Percentiles rank a stretch among this genome's conserved stretches.
Evolutionary conservation across 2,888 invertebrate genomes (phyloP).

Genomic region (Tuta absoluta): DNA sequence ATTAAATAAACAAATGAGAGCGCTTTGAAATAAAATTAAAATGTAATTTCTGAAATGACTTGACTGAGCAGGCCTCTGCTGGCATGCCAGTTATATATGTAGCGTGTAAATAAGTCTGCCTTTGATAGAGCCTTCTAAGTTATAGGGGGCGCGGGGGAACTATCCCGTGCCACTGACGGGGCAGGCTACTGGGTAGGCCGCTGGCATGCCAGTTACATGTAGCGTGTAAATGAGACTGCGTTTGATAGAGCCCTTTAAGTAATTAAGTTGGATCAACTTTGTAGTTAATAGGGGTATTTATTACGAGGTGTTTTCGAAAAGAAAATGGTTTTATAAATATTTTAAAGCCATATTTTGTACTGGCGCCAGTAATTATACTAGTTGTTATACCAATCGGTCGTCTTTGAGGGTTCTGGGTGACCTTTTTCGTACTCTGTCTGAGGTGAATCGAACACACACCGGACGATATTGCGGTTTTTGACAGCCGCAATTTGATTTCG

Average conservation of each 20-base stretch:
- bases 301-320: neutral
- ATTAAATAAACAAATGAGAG: too few relatives aligned
- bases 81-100: too few relatives aligned
- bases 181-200: constrained; percentile 15
- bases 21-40: too few relatives aligned
- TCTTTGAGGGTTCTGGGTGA: too few relatives aligned
- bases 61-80: too few relatives aligned
- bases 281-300: neutral
- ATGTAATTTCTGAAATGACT: too few relatives aligned
- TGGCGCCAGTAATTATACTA: neutral
- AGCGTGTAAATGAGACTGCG: constrained; percentile 14
- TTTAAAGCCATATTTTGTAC: neutral
- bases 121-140: neutral
- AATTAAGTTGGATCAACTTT: constrained; percentile 8
- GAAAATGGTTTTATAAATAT: neutral
- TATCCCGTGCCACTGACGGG: neutral
- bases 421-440: too few relatives aligned
- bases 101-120: too few relatives aligned
- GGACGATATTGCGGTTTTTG: too few relatives aligned
- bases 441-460: too few relatives aligned
- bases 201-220: constrained; percentile 17
- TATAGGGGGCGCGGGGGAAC: neutral
- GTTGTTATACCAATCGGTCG: neutral
- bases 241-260: constrained; percentile 12
- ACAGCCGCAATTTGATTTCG: too few relatives aligned